Base-by-base conservation (phyloP, 2,797 vertebrate species). In the Bucorvus abyssinicus region DNA sequence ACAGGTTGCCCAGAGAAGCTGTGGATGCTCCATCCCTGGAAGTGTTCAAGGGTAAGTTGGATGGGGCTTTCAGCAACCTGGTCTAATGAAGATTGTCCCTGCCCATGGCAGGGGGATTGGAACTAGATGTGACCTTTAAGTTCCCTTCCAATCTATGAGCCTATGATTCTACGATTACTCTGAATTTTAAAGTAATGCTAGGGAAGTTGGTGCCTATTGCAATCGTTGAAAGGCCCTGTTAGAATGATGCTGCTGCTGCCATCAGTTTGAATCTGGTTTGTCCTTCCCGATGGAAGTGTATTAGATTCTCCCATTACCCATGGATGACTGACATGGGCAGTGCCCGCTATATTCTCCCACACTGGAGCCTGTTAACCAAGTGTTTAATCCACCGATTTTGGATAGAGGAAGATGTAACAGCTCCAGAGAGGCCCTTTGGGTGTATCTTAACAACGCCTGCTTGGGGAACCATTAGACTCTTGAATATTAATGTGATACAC, bases 301-400 rank as follows among this genome's bases (percentile, higher is more conserved):
- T 86, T 69, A n/a, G 14, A 87, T 87, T 83, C 50, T 83, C 26
- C 30, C 60, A 63, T 79, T 80, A 83, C 40, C 38, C 75, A 56
- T 9, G 69, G 60, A 88, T 90, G 83, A 75, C 21, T 94, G 92
- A 50, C 8, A 34, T 2, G 55, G 84, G n/a, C 24, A 84, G 15
- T 84, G 87, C 56, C 70, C 90, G 34, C 38, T 77, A 32, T 32
- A 83, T 75, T 88, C 36, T 77, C 27, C 83, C 42, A 26, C 47
- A 40, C 30, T 69, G 60, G 24, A 94, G 12, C 36, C 71, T 87
- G 47, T 74, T 96, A 90, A 91, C 83, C n/a, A 80, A 77, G n/a
- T 50, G 49, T 86, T 96, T 86, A 87, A 83, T 76, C 34, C 52
- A 68, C 73, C 95, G 75, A 75, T 94, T 92, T 95, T 84, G 34